Percentiles rank a stretch among this genome's conserved stretches.
These are phyloP conservation scores for Nomada lathburiana DNA, from an alignment of 2,888 invertebrate species.

Conservation along the genomic window DNA sequence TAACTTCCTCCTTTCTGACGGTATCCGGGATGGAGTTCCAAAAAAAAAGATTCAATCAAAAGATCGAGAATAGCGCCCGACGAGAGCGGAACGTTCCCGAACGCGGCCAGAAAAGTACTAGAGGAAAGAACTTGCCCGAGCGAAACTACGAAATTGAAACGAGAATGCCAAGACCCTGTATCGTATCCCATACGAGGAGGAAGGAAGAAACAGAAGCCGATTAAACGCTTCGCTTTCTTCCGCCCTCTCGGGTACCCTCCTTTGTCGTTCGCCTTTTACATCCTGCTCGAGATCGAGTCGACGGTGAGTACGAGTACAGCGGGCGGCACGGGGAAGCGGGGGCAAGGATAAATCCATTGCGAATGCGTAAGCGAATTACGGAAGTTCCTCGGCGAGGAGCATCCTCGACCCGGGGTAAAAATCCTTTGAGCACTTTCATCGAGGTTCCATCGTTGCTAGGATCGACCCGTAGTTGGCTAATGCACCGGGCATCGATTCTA, in stretches of 20 bases:
- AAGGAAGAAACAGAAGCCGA: slow-evolving; percentile 51
- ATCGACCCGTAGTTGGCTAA: slow-evolving; percentile 30
- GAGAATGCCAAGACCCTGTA: slow-evolving; percentile 8
- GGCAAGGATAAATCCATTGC: slow-evolving; percentile 71
- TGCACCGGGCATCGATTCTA: slow-evolving; percentile 37
- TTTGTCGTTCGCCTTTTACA: slow-evolving; percentile 42
- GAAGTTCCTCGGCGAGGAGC: slow-evolving; percentile 71
- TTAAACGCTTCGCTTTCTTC: slow-evolving; percentile 59
- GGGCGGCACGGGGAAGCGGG: slow-evolving; percentile 52
- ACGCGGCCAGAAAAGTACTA: not conserved
- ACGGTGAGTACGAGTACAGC: slow-evolving; percentile 36
- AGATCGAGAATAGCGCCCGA: not conserved
- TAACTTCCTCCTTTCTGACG: not conserved
- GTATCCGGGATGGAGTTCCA: not conserved
- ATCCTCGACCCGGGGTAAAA: slow-evolving; percentile 31
- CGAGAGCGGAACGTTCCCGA: slow-evolving; percentile 1
- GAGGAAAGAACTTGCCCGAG: slow-evolving; percentile 4
- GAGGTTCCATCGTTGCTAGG: slow-evolving; percentile 17
- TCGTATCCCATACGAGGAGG: slow-evolving; percentile 11
- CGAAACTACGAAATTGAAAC: slow-evolving; percentile 30
- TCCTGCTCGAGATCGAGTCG: slow-evolving; percentile 49
- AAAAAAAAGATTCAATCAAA: not conserved
- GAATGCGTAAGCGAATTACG: slow-evolving; percentile 79
- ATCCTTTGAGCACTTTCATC: slow-evolving; percentile 41
- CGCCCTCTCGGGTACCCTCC: slow-evolving; percentile 2